Conservation (phyloP, 2,113 vertebrate species). For the Gambusia holbrooki region DNA sequence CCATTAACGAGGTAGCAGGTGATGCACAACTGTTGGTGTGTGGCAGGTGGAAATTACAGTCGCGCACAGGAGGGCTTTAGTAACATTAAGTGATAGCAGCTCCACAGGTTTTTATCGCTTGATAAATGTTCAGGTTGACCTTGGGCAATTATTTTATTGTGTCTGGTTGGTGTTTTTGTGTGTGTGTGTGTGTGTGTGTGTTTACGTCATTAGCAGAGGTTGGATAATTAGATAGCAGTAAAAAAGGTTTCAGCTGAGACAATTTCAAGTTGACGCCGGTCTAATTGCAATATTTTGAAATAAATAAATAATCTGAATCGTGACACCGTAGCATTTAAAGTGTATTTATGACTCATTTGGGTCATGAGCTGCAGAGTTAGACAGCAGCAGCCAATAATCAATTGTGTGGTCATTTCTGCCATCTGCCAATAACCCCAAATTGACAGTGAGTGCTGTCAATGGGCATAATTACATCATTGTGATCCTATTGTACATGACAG, state of each 20-base stretch:
- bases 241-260: constrained; percentile 24
- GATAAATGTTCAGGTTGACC: no score
- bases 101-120: not conserved
- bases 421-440: constrained; percentile 45
- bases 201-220: not conserved
- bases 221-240: constrained; percentile 9
- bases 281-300: not conserved
- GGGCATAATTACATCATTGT: constrained; percentile 24
- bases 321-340: constrained; percentile 11
- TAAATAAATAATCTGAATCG: not conserved
- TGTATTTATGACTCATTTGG: constrained; percentile 1
- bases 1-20: constrained; percentile 30
- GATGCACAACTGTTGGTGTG: constrained; percentile 23
- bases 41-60: constrained; percentile 3
- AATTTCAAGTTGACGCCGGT: constrained; percentile 1
- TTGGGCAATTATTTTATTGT: no score
- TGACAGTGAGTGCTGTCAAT: constrained; percentile 46
- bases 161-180: no score
- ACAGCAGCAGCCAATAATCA: constrained; percentile 26
- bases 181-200: constrained; percentile 1
- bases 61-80: not conserved
- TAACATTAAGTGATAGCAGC: not conserved
- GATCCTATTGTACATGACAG: constrained; percentile 15
- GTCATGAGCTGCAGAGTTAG: not conserved
- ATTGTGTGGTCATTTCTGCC: constrained; percentile 18